Conservation (phyloP, 2,113 vertebrate genomes). For the Strix aluco region DNA sequence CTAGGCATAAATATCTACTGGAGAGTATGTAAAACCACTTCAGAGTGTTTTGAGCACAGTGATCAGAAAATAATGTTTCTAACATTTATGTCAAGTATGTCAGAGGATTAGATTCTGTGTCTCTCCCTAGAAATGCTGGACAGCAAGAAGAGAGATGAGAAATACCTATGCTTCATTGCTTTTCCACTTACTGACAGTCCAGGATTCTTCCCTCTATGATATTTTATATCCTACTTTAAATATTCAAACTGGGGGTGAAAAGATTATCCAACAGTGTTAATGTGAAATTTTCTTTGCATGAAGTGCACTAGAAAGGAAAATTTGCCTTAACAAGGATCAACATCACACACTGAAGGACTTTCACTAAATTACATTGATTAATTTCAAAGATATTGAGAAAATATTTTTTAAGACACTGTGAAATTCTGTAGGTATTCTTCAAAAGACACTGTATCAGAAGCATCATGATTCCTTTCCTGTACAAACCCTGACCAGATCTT, state of each 20-base stretch:
- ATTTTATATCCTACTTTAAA: not conserved
- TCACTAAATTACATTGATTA: not conserved
- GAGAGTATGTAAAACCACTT: not conserved
- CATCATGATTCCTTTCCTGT: not conserved
- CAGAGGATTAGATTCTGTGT: not conserved
- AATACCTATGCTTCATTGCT: not conserved
- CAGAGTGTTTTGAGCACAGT: not conserved
- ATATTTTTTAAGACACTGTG: not conserved
- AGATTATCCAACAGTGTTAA: not conserved
- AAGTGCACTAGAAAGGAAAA: constrained; percentile 29
- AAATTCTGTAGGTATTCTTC: not conserved
- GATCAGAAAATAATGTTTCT: not conserved
- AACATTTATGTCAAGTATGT: not conserved
- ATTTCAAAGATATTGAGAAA: not conserved
- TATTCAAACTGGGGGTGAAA: not conserved
- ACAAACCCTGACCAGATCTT: not conserved
- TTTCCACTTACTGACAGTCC: not conserved
- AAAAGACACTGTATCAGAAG: not conserved
- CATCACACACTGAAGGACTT: not conserved
- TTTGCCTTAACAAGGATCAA: not conserved
- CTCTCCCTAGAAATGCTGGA: not conserved
- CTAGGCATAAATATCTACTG: not conserved
- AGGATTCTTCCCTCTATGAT: not conserved
- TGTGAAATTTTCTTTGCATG: constrained; percentile 14
- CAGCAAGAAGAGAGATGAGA: not conserved